Conservation (phyloP, 2,888 invertebrate genomes). For the Brachylomia viminalis region DNA sequence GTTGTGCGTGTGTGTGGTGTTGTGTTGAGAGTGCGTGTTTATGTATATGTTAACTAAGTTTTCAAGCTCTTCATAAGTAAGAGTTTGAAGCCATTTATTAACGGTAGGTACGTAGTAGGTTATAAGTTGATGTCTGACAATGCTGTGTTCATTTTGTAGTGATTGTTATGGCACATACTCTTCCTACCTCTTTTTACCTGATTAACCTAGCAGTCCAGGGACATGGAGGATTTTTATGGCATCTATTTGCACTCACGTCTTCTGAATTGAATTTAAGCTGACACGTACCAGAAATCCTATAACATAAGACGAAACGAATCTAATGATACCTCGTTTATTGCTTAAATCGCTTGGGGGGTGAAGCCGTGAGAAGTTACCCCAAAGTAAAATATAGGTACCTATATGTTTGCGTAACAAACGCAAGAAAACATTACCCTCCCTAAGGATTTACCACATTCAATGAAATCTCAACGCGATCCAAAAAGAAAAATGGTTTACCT, state of each 20-base stretch:
- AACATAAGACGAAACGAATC: slow-evolving; percentile 7
- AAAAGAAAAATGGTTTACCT: slow-evolving; percentile 42
- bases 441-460: slow-evolving; percentile 14
- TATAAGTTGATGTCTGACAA: not conserved
- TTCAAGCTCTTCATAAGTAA: too few relatives aligned
- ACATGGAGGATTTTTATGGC: not conserved
- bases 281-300: not conserved
- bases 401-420: not conserved
- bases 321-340: slow-evolving; percentile 8
- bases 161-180: not conserved
- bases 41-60: too few relatives aligned
- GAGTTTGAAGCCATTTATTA: too few relatives aligned
- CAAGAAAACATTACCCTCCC: slow-evolving; percentile 38
- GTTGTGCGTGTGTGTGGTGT: too few relatives aligned
- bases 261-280: not conserved
- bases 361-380: not conserved
- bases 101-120: too few relatives aligned
- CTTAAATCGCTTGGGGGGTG: slow-evolving; percentile 11
- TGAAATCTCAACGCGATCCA: slow-evolving; percentile 15
- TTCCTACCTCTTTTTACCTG: not conserved
- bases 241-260: not conserved
- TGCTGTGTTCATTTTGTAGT: not conserved
- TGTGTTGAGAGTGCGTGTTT: too few relatives aligned
- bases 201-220: not conserved
- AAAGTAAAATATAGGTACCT: slow-evolving; percentile 6